Evolutionary conservation across 2,113 vertebrate genomes (phyloP), one percentile per base, ranked within the genome.

Genomic region (Larimichthys crocea): DNA sequence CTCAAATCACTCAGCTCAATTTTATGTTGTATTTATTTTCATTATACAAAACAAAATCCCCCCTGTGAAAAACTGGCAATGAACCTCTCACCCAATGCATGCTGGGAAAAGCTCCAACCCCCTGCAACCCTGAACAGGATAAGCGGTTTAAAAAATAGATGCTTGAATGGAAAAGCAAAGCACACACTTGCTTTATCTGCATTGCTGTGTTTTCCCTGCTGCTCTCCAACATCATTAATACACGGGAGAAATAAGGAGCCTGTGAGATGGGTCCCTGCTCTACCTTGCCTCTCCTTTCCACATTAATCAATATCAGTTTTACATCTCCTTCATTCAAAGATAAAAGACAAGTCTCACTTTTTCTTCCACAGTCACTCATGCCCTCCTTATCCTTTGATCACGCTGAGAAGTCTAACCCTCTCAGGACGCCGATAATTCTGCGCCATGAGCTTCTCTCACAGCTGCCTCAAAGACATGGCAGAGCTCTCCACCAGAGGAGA

Each of bases 241-340:
- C 64, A 19, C 83, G 67, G 76, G 69, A 76, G 68, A 67, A 89
- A 84, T n/a, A 64, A 59, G 31, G 29, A 77, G 72, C 24, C 59
- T 56, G 50, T 55, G 44, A 74, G 72, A 80, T 40, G 42, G 31
- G 67, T 80, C 62, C 59, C 86, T 62, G 72, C 79, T 87, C 75
- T 80, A 64, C 64, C 78, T 84, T 22, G 42, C 79, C 55, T 71
- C 71, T 77, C 44, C 62, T 81, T 50, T 88, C 76, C 56, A 65
- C 60, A 65, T 91, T 71, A 92, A 92, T 93, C 91, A 92, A 88
- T 90, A 93, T 92, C 84, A 84, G 70, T 89, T 90, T 88, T 88
- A 88, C 84, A 88, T 92, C 91, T 92, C 84, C 83, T 78, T 91
- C 83, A 73, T 82, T 81, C 78, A 55, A 55, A 83, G 84, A 91